Base-by-base conservation (phyloP, 2,113 vertebrate species). In the Chascanopsetta lugubris region DNA sequence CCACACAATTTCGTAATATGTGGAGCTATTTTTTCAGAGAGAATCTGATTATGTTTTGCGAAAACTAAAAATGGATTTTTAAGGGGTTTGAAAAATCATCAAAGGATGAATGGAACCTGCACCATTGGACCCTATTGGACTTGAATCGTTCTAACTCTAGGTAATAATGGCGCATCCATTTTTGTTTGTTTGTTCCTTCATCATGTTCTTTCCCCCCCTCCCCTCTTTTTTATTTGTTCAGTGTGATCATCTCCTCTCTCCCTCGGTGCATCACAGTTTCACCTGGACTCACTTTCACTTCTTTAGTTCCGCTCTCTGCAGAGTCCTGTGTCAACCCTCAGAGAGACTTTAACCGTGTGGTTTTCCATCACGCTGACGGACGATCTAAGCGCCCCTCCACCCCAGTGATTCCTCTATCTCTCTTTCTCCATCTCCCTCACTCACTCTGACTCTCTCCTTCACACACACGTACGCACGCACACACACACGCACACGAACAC, bases 1-100 rank as follows among this genome's bases (percentile, higher is more conserved):
- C 82, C 62, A 87, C 89, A 87, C 82, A 82, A 91, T 85, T 90
- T 85, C 66, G 71, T 86, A 87, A 87, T 79, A 79, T 75, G 80
- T 82, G 62, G 25, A 79, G 79, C 69, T 72, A 82, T 91, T 90
- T 85, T 71, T 84, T 74, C 72, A 66, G 40, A 73, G 71, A 43
- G 81, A 86, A 88, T 88, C 89, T 69, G 85, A 87, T 87, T 85
- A 85, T 74, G 77, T 72, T 85, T 88, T 63, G 45, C 58, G 45
- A 25, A 43, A 55, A 20, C 66, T 34, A 45, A 76, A 84, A 88
- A 88, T 80, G 75, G 80, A 90, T 88, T 86, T 86, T 60, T 43
- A 72, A 71, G 72, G 64, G 72, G 81, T n/a, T n/a, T n/a, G n/a
- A 34, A 63, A 79, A 13, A 77, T 81, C 86, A 83, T 63, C 77